phyloP scores from a whole-genome alignment of 2,797 vertebrate genomes.

The Bovichtus diacanthus region DNA sequence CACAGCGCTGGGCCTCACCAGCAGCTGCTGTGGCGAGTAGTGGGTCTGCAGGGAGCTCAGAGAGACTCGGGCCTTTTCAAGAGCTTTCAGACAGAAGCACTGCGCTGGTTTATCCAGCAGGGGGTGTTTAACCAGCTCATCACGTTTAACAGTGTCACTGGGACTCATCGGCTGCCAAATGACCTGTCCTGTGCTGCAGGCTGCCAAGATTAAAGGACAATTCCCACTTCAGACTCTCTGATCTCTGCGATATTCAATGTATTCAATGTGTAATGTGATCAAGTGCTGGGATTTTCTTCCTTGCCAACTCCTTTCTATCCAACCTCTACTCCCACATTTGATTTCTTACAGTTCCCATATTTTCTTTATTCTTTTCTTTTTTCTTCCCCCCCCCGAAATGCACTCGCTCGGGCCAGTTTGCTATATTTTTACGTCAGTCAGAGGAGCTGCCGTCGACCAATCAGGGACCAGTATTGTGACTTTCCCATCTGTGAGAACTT shows the following conservation, averaged over 20 bases:
- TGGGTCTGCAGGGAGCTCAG: not conserved
- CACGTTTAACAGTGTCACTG: conserved; percentile 14
- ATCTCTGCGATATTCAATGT: not conserved
- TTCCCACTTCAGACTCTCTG: not conserved
- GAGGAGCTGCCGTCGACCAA: not conserved
- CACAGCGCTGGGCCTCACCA: conserved; percentile 5
- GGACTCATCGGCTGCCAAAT: conserved; percentile 45
- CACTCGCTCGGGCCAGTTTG: too few relatives aligned
- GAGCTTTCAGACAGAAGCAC: conserved; percentile 29
- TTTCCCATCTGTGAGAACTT: not conserved
- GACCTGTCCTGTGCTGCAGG: conserved; percentile 32
- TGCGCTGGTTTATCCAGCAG: conserved; percentile 56
- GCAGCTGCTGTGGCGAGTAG: not conserved
- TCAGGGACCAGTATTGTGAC: not conserved
- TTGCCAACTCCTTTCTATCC: not conserved
- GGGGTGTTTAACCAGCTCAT: conserved; percentile 60
- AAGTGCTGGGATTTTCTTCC: not conserved
- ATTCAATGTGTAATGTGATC: not conserved
- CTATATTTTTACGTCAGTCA: too few relatives aligned
- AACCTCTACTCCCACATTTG: not conserved
- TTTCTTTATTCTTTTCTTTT: too few relatives aligned
- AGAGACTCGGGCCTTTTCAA: conserved; percentile 21
- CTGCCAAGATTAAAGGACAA: conserved; percentile 24
- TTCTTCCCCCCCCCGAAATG: too few relatives aligned
- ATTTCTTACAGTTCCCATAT: not conserved